phyloP scores from a whole-genome alignment of 2,888 invertebrate genomes.

The Cheilosia vulpina region DNA sequence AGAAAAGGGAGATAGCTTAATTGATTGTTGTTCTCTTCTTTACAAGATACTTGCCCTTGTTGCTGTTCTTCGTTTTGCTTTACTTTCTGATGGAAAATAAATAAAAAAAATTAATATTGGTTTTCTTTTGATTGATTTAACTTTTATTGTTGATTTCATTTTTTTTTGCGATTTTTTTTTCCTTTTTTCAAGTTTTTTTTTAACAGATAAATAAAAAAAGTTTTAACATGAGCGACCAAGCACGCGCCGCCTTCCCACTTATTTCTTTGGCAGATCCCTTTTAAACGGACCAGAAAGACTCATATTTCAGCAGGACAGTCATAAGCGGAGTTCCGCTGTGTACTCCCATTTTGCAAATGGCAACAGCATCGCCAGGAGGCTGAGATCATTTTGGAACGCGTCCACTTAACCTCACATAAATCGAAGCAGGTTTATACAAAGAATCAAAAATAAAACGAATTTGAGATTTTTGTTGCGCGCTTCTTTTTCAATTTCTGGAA shows the following conservation, averaged over 20 bases:
- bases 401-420: slow-evolving; percentile 26
- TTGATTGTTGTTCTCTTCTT: too few species aligned
- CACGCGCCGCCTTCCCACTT: slow-evolving; percentile 58
- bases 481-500: slow-evolving; percentile 45
- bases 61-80: too few species aligned
- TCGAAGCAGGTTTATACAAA: slow-evolving; percentile 17
- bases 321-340: slow-evolving; percentile 28
- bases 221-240: slow-evolving; percentile 62
- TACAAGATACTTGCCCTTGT: too few species aligned
- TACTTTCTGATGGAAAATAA: too few species aligned
- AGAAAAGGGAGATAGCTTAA: too few species aligned
- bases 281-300: slow-evolving; percentile 8
- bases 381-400: slow-evolving; percentile 18
- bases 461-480: slow-evolving; percentile 38
- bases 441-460: neutral
- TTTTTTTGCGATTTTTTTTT: slow-evolving; percentile 30
- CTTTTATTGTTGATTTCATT: slow-evolving; percentile 24
- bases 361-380: slow-evolving; percentile 45
- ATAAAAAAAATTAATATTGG: neutral
- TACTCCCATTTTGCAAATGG: slow-evolving; percentile 19
- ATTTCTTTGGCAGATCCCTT: slow-evolving; percentile 17
- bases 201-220: slow-evolving; percentile 16
- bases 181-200: slow-evolving; percentile 14
- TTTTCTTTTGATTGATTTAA: neutral
- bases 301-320: neutral